Percentiles rank a stretch among this genome's conserved stretches.
These are phyloP conservation scores for Trichogramma dendrolimi DNA, from an alignment of 2,888 invertebrate genomes.

Conservation along the genomic window DNA sequence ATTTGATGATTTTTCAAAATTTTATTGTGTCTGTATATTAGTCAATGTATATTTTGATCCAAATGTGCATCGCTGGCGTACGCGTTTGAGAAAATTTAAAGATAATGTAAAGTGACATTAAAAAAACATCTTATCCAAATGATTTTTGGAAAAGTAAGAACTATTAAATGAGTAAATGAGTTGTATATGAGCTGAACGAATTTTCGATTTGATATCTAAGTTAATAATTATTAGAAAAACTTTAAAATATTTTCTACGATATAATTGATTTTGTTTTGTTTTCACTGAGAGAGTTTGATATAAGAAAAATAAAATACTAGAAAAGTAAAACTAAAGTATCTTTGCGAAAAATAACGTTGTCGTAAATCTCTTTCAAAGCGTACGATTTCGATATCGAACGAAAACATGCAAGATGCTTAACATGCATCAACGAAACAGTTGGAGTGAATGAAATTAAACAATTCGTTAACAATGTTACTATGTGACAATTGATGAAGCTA, in stretches of 20 bases:
- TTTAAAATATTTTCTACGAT: conserved; percentile 41
- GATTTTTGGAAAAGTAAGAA: conserved; percentile 23
- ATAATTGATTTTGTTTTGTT: not conserved
- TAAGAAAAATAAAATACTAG: conserved; percentile 4
- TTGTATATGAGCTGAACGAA: conserved; percentile 15
- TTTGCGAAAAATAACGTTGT: too few species aligned
- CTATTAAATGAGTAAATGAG: conserved; percentile 1
- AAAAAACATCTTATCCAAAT: conserved; percentile 26
- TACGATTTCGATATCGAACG: too few species aligned
- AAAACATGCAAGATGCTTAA: not conserved
- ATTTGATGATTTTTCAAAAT: conserved; percentile 27
- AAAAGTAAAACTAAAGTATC: not conserved
- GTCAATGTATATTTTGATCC: conserved; percentile 28
- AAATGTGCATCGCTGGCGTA: conserved; percentile 30
- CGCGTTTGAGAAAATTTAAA: conserved; percentile 27
- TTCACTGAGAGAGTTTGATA: conserved; percentile 1
- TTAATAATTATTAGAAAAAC: conserved; percentile 28
- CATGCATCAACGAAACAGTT: conserved; percentile 18
- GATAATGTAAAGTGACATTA: conserved; percentile 19
- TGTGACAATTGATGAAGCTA: conserved; percentile 6
- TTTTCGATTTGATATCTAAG: conserved; percentile 8
- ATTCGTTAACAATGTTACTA: conserved; percentile 10
- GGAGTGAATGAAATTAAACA: conserved; percentile 18
- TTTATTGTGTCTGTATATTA: conserved; percentile 24
- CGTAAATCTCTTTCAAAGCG: too few species aligned